Conservation (phyloP, 2,888 invertebrate species). For the Euzetes globulus region DNA sequence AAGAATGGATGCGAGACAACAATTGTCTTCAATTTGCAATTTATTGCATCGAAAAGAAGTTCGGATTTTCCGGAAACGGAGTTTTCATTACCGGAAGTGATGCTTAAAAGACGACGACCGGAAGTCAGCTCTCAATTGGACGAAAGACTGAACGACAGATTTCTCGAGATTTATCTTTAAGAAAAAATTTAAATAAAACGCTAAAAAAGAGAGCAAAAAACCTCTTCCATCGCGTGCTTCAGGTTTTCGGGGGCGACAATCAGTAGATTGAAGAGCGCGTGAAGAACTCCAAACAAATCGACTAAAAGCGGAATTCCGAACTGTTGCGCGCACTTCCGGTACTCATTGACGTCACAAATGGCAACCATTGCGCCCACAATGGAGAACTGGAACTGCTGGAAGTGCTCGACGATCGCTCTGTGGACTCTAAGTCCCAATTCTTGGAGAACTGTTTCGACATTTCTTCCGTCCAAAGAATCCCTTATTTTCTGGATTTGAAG, state of each 20-base stretch:
- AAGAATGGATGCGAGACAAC: neutral
- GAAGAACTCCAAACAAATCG: constrained; percentile 86
- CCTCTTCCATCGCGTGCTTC: constrained; percentile 55
- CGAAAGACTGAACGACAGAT: constrained; percentile 79
- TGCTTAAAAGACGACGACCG: constrained; percentile 51
- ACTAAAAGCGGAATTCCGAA: constrained; percentile 67
- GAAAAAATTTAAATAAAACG: constrained; percentile 18
- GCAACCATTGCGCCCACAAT: constrained; percentile 93
- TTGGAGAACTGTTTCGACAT: constrained; percentile 71
- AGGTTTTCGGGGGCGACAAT: constrained; percentile 93
- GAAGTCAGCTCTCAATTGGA: constrained; percentile 88
- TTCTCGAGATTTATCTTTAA: constrained; percentile 78
- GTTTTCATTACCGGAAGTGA: constrained; percentile 39
- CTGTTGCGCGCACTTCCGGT: constrained; percentile 77
- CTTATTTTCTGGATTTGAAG: constrained; percentile 67
- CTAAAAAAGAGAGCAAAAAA: too few species aligned
- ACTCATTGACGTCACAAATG: constrained; percentile 96
- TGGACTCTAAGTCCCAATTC: constrained; percentile 90
- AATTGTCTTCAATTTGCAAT: neutral
- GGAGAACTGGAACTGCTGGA: constrained; percentile 88
- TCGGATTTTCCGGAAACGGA: neutral
- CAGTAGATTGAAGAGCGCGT: constrained; percentile 88
- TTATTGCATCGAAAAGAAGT: constrained; percentile 6
- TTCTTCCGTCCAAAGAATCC: constrained; percentile 80
- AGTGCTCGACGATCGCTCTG: constrained; percentile 84